phyloP scores from a whole-genome alignment of 2,888 invertebrate genomes.

The Pterostichus madidus region DNA sequence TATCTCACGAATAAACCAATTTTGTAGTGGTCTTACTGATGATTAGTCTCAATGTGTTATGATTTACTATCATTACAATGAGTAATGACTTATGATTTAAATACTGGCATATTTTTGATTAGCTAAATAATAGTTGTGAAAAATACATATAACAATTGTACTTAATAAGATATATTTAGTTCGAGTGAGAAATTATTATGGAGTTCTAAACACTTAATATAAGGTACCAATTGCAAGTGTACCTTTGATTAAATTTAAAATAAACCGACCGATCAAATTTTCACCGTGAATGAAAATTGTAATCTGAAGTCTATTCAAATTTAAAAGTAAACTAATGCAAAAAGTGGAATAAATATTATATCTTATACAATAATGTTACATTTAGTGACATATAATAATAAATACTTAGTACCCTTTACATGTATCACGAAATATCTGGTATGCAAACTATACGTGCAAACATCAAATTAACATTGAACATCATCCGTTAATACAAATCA shows the following conservation, averaged over 20 bases:
- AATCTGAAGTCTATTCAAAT: neutral
- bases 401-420: conserved; percentile 18
- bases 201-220: neutral
- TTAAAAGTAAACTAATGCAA: neutral
- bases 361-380: neutral
- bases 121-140: neutral
- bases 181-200: neutral
- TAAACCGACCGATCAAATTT: neutral
- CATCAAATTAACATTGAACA: too few species aligned
- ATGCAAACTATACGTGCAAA: conserved; percentile 9
- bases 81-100: conserved; percentile 21
- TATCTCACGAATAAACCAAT: conserved; percentile 55
- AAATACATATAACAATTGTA: neutral
- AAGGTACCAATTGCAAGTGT: neutral
- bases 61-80: conserved; percentile 24
- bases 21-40: conserved; percentile 30
- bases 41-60: conserved; percentile 8
- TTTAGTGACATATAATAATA: conserved; percentile 23
- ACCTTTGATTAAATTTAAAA: neutral
- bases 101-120: conserved; percentile 3
- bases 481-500: neutral
- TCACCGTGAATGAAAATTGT: neutral
- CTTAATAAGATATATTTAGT: conserved; percentile 10
- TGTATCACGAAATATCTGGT: neutral
- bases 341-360: neutral